Percentiles rank a stretch among this genome's conserved stretches.
Evolutionary conservation across 2,888 invertebrate genomes (phyloP).

Genomic region (Lacanobia oleracea): DNA sequence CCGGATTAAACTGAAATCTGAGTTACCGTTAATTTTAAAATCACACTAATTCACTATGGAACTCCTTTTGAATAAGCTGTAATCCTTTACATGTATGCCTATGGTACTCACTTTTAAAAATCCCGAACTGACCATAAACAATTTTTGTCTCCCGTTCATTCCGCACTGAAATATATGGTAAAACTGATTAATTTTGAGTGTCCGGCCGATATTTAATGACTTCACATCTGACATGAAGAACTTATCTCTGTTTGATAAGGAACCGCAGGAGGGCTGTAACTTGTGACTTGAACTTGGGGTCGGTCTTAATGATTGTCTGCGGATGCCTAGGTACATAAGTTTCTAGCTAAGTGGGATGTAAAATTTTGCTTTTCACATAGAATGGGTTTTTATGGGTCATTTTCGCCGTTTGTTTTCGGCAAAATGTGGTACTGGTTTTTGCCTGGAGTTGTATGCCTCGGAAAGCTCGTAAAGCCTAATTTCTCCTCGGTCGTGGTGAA

Average conservation of each 20-base stretch:
- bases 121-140: slow-evolving; percentile 1
- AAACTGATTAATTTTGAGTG: slow-evolving; percentile 41
- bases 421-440: too few relatives aligned
- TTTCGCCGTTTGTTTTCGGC: too few relatives aligned
- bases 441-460: too few relatives aligned
- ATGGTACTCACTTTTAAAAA: slow-evolving; percentile 34
- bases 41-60: neutral
- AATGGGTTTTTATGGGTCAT: too few relatives aligned
- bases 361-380: neutral
- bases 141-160: slow-evolving; percentile 20
- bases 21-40: neutral
- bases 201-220: slow-evolving; percentile 24
- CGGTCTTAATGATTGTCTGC: slow-evolving; percentile 8
- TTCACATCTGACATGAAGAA: slow-evolving; percentile 13
- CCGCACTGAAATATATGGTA: slow-evolving; percentile 9
- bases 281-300: slow-evolving; percentile 52
- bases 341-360: neutral
- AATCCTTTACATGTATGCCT: neutral
- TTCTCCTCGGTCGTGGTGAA: too few relatives aligned
- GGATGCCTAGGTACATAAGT: slow-evolving; percentile 24
- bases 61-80: neutral
- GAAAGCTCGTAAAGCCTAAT: too few relatives aligned
- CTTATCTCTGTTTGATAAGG: slow-evolving; percentile 38
- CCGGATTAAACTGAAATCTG: too few relatives aligned
- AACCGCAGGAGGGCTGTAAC: slow-evolving; percentile 52